A percentile compares a stretch with the other conserved stretches of the same genome.
phyloP scores from a whole-genome alignment of 2,113 vertebrate genomes.

The Tetraodon nigroviridis region DNA sequence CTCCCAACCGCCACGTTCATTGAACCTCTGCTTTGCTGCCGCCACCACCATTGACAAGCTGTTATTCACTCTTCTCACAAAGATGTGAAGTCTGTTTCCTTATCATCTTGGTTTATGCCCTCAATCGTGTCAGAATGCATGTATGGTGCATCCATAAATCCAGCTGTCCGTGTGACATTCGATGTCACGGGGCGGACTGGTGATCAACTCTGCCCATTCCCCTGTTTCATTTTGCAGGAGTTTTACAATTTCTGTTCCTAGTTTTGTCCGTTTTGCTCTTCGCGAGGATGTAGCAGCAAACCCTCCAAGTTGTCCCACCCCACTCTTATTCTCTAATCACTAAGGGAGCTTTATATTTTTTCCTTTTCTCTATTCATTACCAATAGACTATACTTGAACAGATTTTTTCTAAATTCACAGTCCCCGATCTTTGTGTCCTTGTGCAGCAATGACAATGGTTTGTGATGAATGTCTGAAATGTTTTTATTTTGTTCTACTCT shows the following conservation, averaged over 20 bases:
- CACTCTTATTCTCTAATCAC: conserved; percentile 42
- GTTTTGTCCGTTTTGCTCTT: conserved; percentile 49
- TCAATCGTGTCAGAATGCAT: conserved; percentile 70
- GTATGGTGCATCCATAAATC: conserved; percentile 59
- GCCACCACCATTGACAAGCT: conserved; percentile 59
- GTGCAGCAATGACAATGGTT: conserved; percentile 49
- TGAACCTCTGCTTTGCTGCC: conserved; percentile 68
- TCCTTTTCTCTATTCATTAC: conserved; percentile 20
- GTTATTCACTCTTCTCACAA: conserved; percentile 57
- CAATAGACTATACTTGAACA: conserved; percentile 50
- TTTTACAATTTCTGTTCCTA: conserved; percentile 53
- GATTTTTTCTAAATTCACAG: conserved; percentile 49
- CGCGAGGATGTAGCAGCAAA: conserved; percentile 61
- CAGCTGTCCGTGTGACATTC: conserved; percentile 47
- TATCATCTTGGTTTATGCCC: conserved; percentile 52
- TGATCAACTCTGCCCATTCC: conserved; percentile 39
- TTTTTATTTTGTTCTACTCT: conserved; percentile 40
- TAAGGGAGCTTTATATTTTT: conserved; percentile 36
- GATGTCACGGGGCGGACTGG: conserved; percentile 42
- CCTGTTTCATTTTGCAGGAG: conserved; percentile 65
- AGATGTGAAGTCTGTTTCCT: conserved; percentile 60
- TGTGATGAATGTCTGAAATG: conserved; percentile 22
- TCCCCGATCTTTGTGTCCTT: conserved; percentile 52
- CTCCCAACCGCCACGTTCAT: conserved; percentile 63
- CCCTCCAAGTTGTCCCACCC: conserved; percentile 48